Percentiles rank a stretch among this genome's conserved stretches.
These are phyloP conservation scores for Luscinia megarhynchos DNA, from an alignment of 2,797 vertebrate species.

Conservation along the genomic window DNA sequence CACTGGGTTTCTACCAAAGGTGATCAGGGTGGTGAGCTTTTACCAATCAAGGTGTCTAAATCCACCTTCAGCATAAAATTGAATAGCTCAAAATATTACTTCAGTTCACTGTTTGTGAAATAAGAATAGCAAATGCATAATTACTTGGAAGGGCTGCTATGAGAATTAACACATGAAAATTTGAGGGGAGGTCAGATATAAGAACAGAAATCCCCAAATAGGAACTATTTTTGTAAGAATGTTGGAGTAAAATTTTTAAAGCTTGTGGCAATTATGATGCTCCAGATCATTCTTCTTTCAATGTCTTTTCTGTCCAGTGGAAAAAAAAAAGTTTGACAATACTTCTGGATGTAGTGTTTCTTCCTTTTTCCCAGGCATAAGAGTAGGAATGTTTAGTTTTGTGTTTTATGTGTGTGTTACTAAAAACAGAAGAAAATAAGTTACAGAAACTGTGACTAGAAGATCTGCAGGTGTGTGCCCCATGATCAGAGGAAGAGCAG, in stretches of 20 bases:
- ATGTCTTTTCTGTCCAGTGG: neutral
- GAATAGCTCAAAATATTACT: neutral
- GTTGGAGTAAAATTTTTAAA: neutral
- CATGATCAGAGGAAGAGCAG: conserved; percentile 14
- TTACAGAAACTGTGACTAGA: neutral
- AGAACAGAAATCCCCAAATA: neutral
- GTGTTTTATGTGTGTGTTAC: neutral
- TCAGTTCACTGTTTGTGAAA: neutral
- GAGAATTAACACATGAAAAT: neutral
- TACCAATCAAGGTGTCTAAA: neutral
- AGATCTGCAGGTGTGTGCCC: conserved; percentile 13
- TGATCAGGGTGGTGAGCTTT: neutral
- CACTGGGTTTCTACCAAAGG: neutral
- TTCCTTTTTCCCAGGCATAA: neutral
- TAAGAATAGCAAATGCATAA: neutral
- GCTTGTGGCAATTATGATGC: neutral
- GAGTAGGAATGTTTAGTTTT: neutral
- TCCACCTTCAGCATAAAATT: neutral
- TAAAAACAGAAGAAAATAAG: neutral
- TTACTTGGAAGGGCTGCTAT: neutral
- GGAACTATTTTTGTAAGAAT: neutral
- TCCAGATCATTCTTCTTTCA: neutral
- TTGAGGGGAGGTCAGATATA: neutral
- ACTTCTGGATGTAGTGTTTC: neutral
- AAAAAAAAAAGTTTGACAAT: neutral